Conservation (phyloP, 2,888 invertebrate species). For the Dasypogon diadema region DNA sequence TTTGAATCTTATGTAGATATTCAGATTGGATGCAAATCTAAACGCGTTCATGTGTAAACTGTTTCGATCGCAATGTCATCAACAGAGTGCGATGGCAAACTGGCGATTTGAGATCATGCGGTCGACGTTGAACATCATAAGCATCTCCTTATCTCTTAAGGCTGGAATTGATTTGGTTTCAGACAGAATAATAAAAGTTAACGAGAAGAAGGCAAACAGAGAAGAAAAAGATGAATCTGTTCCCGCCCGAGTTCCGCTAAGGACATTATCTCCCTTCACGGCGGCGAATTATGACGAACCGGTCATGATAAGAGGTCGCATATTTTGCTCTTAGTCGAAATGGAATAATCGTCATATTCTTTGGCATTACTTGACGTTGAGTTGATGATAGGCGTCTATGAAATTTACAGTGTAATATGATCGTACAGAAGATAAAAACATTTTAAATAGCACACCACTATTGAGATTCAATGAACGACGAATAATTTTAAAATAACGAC, state of each 20-base stretch:
- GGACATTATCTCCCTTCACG: slow-evolving; percentile 30
- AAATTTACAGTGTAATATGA: no score
- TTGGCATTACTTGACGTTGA: no score
- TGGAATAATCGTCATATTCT: no score
- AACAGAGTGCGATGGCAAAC: slow-evolving; percentile 34
- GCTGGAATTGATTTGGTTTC: slow-evolving; percentile 38
- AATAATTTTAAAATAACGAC: no score
- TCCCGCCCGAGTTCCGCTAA: not conserved
- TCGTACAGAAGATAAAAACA: no score
- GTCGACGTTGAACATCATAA: not conserved
- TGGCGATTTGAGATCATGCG: slow-evolving; percentile 24
- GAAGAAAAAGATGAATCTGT: slow-evolving; percentile 8
- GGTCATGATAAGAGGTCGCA: not conserved
- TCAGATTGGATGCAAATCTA: slow-evolving; percentile 54
- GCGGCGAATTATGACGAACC: slow-evolving; percentile 19
- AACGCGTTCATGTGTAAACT: slow-evolving; percentile 52
- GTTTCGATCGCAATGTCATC: slow-evolving; percentile 44
- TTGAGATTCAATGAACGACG: no score
- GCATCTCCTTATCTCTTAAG: slow-evolving; percentile 21
- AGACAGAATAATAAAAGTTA: slow-evolving; percentile 42
- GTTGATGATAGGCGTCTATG: no score
- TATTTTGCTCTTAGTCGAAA: no score
- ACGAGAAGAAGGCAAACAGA: slow-evolving; percentile 7
- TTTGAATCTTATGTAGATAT: slow-evolving; percentile 17
- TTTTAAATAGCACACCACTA: no score